These are phyloP conservation scores for Alosa alosa DNA, from an alignment of 2,113 vertebrate species.

Conservation along the genomic window DNA sequence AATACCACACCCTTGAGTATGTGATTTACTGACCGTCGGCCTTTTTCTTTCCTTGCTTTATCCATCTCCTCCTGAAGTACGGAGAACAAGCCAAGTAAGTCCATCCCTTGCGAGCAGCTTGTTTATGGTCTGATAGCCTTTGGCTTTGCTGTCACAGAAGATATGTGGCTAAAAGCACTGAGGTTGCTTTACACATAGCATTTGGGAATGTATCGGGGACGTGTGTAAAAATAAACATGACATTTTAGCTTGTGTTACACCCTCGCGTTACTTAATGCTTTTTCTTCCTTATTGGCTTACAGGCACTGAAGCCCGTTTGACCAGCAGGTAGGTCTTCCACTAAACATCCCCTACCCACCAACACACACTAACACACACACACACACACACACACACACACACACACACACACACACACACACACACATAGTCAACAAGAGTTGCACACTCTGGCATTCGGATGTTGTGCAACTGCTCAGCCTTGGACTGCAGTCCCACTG, in stretches of 20 bases:
- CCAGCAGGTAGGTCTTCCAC: constrained; percentile 35
- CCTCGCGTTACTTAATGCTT: not conserved
- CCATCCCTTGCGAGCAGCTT: not conserved
- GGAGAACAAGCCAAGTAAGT: constrained; percentile 41
- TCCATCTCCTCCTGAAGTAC: not conserved
- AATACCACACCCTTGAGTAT: not conserved
- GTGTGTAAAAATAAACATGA: not conserved
- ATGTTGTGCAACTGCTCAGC: constrained; percentile 36
- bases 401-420: constrained; percentile 14
- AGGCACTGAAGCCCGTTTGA: not conserved
- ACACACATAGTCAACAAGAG: constrained; percentile 13
- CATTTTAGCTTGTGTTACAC: not conserved
- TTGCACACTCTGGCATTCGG: not conserved
- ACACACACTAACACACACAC: not conserved
- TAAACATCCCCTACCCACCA: not conserved
- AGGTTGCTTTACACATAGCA: not conserved
- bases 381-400: constrained; percentile 22
- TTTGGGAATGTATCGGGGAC: not conserved
- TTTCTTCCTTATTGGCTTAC: not conserved
- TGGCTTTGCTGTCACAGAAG: not conserved
- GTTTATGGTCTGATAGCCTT: not conserved
- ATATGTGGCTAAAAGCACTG: not conserved
- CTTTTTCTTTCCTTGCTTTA: constrained; percentile 4
- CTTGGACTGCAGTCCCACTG: constrained; percentile 34
- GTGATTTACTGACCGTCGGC: not conserved